Conservation (phyloP, 2,113 vertebrate species). For the Furnarius figulus region DNA sequence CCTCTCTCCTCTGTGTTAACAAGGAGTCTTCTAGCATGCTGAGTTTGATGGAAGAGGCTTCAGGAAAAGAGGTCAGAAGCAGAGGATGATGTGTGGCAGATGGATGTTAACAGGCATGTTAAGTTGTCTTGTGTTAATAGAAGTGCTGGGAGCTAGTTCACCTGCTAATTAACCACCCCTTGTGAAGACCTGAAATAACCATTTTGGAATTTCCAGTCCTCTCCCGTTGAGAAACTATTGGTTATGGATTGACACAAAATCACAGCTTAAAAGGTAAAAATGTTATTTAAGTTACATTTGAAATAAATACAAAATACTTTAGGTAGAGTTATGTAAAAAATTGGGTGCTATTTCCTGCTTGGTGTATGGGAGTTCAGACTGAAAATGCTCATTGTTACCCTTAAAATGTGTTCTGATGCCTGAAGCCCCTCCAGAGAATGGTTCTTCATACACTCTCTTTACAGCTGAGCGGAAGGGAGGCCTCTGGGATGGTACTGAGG, state of each 20-base stretch:
- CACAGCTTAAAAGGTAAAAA: not conserved
- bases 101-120: not conserved
- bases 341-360: not conserved
- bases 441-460: not conserved
- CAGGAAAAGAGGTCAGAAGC: not conserved
- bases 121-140: not conserved
- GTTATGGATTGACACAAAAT: not conserved
- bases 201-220: not conserved
- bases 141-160: not conserved
- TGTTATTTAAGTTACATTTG: not conserved
- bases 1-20: accelerated
- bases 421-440: not conserved
- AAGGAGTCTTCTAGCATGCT: not conserved
- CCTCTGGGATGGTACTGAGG: not conserved
- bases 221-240: not conserved
- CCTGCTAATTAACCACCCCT: not conserved
- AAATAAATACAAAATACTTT: not conserved
- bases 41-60: not conserved
- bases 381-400: not conserved
- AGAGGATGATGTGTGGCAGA: not conserved
- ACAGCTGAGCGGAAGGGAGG: not conserved
- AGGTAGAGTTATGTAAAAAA: not conserved
- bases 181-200: not conserved
- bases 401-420: not conserved
- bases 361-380: not conserved